phyloP scores from a whole-genome alignment of 1,140 invertebrate genomes.

The Meloidogyne hapla region DNA sequence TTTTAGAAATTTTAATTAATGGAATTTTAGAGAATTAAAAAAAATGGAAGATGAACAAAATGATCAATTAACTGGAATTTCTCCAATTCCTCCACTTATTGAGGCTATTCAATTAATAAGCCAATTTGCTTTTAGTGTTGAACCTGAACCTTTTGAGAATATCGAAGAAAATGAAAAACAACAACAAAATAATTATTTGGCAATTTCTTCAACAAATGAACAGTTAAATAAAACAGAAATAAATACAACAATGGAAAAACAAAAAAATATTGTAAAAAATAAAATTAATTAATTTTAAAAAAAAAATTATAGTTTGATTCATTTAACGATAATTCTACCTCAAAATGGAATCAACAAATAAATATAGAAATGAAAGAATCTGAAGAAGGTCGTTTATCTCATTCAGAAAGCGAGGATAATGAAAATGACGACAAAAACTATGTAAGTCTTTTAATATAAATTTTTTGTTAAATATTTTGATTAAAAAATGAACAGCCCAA shows the following conservation, averaged over 20 bases:
- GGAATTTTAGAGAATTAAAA: slow-evolving; percentile 44
- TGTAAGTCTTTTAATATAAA: neutral
- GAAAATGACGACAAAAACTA: neutral
- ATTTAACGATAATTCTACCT: neutral
- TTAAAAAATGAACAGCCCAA: too few relatives aligned
- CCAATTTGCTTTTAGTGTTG: slow-evolving; percentile 45
- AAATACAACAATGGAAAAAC: neutral
- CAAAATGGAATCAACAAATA: neutral
- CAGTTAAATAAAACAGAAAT: neutral
- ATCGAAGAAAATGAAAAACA: slow-evolving; percentile 17
- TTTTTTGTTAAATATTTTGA: neutral
- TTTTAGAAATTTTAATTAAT: too few relatives aligned
- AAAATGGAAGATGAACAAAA: slow-evolving; percentile 42
- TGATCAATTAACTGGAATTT: slow-evolving; percentile 31
- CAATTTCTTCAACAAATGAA: slow-evolving; percentile 20
- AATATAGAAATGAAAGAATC: neutral
- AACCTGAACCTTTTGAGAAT: slow-evolving; percentile 35
- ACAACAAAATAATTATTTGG: neutral
- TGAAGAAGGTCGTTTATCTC: neutral
- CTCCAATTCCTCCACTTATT: slow-evolving; percentile 34
- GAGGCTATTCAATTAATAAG: slow-evolving; percentile 41
- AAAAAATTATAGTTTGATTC: neutral
- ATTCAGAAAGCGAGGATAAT: neutral
- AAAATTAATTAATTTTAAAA: neutral
- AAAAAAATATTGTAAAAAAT: neutral